These are phyloP conservation scores for Otocyon megalotis DNA, from an alignment of 2,113 vertebrate species.

Conservation along the genomic window DNA sequence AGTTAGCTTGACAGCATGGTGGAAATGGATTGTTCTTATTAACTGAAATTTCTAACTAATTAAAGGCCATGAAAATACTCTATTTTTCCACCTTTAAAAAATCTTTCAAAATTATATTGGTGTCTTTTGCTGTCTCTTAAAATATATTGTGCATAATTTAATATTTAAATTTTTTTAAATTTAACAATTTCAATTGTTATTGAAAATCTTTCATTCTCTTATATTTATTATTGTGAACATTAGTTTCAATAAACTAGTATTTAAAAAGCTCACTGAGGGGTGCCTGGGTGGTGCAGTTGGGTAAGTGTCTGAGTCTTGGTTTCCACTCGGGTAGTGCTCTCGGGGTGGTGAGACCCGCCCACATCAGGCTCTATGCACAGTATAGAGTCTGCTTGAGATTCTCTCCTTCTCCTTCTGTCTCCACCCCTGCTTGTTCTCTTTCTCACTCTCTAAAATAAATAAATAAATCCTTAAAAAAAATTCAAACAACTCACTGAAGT, in stretches of 20 bases:
- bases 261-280: background rate
- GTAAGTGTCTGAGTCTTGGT: background rate
- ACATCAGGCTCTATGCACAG: background rate
- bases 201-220: background rate
- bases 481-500: background rate
- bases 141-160: background rate
- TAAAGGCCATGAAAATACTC: background rate
- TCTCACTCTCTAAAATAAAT: background rate
- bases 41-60: conserved; percentile 4
- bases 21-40: background rate
- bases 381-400: background rate
- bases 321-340: background rate
- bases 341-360: background rate
- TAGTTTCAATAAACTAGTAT: background rate
- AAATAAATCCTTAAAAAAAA: background rate
- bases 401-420: background rate
- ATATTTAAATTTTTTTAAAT: background rate
- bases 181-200: no score
- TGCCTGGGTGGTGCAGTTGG: background rate
- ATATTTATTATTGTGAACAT: background rate
- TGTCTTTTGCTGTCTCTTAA: background rate
- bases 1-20: background rate
- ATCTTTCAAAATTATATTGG: background rate
- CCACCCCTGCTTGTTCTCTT: background rate
- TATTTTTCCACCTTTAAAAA: background rate